Percentiles rank a stretch among this genome's conserved stretches.
Evolutionary conservation across 1,140 invertebrate species (phyloP).

Genomic region (Drosophila cardini): DNA sequence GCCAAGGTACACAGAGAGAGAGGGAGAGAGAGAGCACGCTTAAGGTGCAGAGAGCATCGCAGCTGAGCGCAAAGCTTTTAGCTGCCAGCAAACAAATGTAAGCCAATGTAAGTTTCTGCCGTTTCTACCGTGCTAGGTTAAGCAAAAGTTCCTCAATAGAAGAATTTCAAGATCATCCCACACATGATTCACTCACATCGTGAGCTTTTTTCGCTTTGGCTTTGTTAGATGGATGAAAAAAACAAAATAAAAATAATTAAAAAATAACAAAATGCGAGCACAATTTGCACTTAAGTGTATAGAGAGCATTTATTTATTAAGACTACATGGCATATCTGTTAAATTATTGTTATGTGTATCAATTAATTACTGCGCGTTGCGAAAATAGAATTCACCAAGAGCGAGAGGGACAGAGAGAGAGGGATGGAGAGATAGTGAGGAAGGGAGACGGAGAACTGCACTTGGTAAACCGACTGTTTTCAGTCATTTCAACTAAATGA

Average conservation of each 20-base stretch:
- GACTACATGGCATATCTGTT: neutral
- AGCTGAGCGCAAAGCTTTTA: conserved; percentile 23
- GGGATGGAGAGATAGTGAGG: no score
- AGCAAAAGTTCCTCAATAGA: conserved; percentile 31
- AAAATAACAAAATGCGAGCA: neutral
- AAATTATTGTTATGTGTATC: conserved; percentile 13
- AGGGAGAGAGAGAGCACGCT: neutral
- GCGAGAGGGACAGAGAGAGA: no score
- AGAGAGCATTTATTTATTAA: conserved; percentile 4
- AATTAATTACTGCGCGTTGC: conserved; percentile 26
- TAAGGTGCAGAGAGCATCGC: neutral
- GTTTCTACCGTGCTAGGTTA: neutral
- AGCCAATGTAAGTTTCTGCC: conserved; percentile 12
- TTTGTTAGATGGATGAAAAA: no score
- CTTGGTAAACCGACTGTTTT: neutral
- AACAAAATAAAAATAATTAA: neutral
- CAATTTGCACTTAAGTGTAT: conserved; percentile 11
- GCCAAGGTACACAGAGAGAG: neutral
- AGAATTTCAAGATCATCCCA: conserved; percentile 43
- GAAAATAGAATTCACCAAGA: conserved; percentile 9
- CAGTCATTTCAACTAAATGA: conserved; percentile 6
- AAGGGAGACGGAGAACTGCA: neutral
- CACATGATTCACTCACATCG: conserved; percentile 24
- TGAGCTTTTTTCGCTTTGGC: neutral
- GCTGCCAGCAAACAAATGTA: neutral